A percentile compares a stretch with the other conserved stretches of the same genome.
Evolutionary conservation across 2,797 vertebrate species (phyloP).

Genomic region (Labroides dimidiatus): DNA sequence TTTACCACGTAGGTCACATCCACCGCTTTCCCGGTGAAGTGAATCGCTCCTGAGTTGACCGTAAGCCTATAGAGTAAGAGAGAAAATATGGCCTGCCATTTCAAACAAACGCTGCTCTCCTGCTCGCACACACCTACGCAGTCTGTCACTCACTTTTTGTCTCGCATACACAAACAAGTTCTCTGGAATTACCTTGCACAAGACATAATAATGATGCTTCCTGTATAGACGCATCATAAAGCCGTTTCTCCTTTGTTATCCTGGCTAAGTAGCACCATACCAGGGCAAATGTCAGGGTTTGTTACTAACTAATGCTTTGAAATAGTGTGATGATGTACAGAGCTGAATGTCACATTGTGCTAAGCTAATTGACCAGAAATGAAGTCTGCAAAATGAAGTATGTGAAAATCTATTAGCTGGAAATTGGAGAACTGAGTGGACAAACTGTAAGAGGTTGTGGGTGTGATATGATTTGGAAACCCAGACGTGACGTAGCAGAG

Average conservation of each 20-base stretch:
- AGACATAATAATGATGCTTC: conserved; percentile 60
- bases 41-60: conserved; percentile 27
- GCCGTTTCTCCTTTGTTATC: conserved; percentile 58
- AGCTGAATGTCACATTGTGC: background rate
- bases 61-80: conserved; percentile 34
- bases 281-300: conserved; percentile 55
- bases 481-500: conserved; percentile 25
- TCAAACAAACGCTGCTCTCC: conserved; percentile 41
- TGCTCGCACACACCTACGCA: conserved; percentile 56
- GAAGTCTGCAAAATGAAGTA: too few relatives aligned
- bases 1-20: conserved; percentile 38
- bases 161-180: conserved; percentile 33
- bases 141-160: conserved; percentile 36
- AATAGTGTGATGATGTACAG: conserved; percentile 12
- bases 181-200: conserved; percentile 58
- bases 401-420: conserved; percentile 34
- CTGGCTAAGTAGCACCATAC: conserved; percentile 30
- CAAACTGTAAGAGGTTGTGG: conserved; percentile 16
- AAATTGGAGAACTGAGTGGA: conserved; percentile 12
- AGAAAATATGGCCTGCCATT: conserved; percentile 17
- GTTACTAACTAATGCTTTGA: conserved; percentile 23
- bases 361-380: conserved; percentile 12
- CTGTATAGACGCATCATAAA: conserved; percentile 44
- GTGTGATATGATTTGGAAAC: conserved; percentile 59
- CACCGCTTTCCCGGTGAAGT: conserved; percentile 30